These are phyloP conservation scores for Smithornis capensis DNA, from an alignment of 2,113 vertebrate species.

Conservation along the genomic window DNA sequence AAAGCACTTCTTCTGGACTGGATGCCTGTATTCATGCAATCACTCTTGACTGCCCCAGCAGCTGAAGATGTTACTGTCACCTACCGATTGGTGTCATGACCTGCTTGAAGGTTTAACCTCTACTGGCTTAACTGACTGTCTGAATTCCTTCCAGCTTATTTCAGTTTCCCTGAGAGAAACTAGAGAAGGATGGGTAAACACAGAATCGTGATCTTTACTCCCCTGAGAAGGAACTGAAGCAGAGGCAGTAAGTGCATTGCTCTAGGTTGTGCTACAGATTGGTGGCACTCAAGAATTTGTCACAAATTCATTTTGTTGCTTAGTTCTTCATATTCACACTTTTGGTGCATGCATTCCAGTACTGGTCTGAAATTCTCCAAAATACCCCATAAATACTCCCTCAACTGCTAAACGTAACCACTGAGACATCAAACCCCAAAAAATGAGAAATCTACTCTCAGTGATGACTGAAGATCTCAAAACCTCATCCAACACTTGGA, in stretches of 20 bases:
- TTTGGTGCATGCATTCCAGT: not conserved
- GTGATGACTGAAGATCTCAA: not conserved
- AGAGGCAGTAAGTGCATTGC: not conserved
- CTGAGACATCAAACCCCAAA: not conserved
- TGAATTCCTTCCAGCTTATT: not conserved
- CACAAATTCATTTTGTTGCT: not conserved
- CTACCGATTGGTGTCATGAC: fast-evolving
- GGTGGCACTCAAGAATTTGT: not conserved
- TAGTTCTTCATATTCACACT: not conserved
- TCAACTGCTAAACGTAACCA: not conserved
- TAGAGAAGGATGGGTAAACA: not conserved
- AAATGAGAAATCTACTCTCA: not conserved
- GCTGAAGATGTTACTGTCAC: not conserved
- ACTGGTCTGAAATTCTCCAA: not conserved
- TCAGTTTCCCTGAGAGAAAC: not conserved
- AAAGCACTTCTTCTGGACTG: not conserved
- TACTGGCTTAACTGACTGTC: not conserved
- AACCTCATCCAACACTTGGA: not conserved
- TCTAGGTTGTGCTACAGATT: not conserved
- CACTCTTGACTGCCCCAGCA: not conserved
- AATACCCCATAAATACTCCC: not conserved
- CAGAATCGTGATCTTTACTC: not conserved
- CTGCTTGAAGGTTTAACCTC: not conserved
- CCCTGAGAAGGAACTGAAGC: not conserved
- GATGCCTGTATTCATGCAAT: not conserved